Percentiles rank a stretch among this genome's conserved stretches.
phyloP scores from a whole-genome alignment of 2,797 vertebrate species.

The Pseudochaenichthys georgianus region DNA sequence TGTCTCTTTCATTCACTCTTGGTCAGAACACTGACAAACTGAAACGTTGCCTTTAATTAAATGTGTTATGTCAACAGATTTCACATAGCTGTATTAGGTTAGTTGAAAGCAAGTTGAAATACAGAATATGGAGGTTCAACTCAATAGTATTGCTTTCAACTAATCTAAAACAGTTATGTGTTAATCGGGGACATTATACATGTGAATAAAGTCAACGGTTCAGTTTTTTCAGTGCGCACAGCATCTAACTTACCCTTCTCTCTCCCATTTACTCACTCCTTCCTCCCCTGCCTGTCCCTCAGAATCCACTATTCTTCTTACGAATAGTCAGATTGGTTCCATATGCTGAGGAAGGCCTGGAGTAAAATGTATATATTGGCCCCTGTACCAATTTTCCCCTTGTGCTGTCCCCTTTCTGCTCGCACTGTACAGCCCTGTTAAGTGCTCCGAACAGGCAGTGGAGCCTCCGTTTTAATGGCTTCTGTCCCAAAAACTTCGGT shows the following conservation, averaged over 20 bases:
- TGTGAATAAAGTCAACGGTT: too few species aligned
- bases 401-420: slow-evolving; percentile 59
- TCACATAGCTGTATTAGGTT: too few species aligned
- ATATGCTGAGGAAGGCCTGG: slow-evolving; percentile 76
- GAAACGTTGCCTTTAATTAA: too few species aligned
- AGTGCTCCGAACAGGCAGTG: slow-evolving; percentile 55
- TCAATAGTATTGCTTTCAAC: too few species aligned
- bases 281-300: slow-evolving; percentile 34
- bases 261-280: slow-evolving; percentile 54
- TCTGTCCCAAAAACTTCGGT: slow-evolving; percentile 67
- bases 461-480: slow-evolving; percentile 71
- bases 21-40: slow-evolving; percentile 27
- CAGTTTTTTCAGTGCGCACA: background rate
- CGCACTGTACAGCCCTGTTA: slow-evolving; percentile 68
- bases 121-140: too few species aligned
- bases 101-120: too few species aligned
- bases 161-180: too few species aligned
- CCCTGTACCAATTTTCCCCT: slow-evolving; percentile 66
- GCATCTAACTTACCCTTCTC: slow-evolving; percentile 57
- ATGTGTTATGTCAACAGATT: too few species aligned
- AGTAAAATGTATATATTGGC: slow-evolving; percentile 82
- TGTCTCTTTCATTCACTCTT: slow-evolving; percentile 56
- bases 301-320: slow-evolving; percentile 69
- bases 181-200: too few species aligned
- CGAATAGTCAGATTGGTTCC: slow-evolving; percentile 83